Percentiles rank a stretch among this genome's conserved stretches.
Conservation (phyloP, 2,888 invertebrate species). For the Digitonthophagus gazella region DNA sequence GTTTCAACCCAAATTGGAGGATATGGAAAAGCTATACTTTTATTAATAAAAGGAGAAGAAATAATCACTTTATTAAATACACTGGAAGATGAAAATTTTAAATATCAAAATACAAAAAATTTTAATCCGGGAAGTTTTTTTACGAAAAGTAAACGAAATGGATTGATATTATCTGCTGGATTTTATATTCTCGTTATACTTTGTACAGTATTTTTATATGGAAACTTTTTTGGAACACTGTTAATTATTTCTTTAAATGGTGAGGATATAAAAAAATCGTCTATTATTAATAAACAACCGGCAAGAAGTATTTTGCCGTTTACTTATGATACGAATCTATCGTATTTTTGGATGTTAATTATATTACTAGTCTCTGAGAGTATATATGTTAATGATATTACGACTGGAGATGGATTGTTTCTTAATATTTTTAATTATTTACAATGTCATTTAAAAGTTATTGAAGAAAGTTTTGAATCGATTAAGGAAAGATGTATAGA, state of each 20-base stretch:
- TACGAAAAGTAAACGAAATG: neutral
- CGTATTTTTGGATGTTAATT: neutral
- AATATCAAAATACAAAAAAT: neutral
- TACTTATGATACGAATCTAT: neutral
- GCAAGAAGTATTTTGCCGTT: neutral
- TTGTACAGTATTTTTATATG: neutral
- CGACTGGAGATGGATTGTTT: neutral
- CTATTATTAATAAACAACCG: neutral
- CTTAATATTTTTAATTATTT: neutral
- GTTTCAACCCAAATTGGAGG: neutral
- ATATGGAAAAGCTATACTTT: too few relatives aligned
- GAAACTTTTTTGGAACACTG: neutral
- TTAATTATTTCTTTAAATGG: neutral
- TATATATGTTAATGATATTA: neutral
- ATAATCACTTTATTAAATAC: neutral
- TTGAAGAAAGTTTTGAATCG: neutral
- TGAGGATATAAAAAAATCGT: neutral
- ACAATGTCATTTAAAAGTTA: neutral
- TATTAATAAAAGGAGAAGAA: neutral
- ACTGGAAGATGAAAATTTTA: neutral
- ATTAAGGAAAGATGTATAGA: neutral
- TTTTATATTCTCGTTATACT: neutral
- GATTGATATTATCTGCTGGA: neutral
- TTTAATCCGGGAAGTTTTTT: neutral
- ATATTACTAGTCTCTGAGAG: neutral